Conservation (phyloP, 2,888 invertebrate genomes). For the Apodemia hepburni region DNA sequence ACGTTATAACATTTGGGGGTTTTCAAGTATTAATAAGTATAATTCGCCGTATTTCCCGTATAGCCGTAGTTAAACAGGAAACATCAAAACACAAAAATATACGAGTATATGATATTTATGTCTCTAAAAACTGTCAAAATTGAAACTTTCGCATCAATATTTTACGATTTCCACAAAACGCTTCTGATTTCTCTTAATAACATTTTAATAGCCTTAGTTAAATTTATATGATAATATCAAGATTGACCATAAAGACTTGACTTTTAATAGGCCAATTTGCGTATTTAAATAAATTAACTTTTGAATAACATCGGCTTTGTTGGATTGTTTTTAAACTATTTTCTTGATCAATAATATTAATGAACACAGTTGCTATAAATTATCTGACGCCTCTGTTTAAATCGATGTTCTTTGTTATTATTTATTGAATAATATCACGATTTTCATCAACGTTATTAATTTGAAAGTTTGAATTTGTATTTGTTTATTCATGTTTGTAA, state of each 20-base stretch:
- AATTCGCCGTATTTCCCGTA: not conserved
- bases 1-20: too few species aligned
- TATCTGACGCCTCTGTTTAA: slow-evolving; percentile 12
- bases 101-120: not conserved
- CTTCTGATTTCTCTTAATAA: slow-evolving; percentile 21
- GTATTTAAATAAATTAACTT: slow-evolving; percentile 22
- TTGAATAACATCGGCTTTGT: slow-evolving; percentile 18
- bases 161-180: slow-evolving; percentile 19
- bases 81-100: slow-evolving; percentile 6
- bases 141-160: slow-evolving; percentile 17
- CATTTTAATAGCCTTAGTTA: slow-evolving; percentile 18
- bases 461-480: not conserved
- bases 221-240: slow-evolving; percentile 22
- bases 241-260: slow-evolving; percentile 20
- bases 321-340: slow-evolving; percentile 21
- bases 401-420: slow-evolving; percentile 14
- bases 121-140: slow-evolving; percentile 11
- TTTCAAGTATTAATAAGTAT: not conserved
- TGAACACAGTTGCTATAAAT: slow-evolving; percentile 18
- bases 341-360: slow-evolving; percentile 18
- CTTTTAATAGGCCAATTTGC: slow-evolving; percentile 21
- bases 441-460: not conserved
- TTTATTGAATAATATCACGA: slow-evolving; percentile 2
- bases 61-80: not conserved
- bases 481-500: not conserved